Conservation (phyloP, 2,113 vertebrate species). For the Chamaea fasciata region DNA sequence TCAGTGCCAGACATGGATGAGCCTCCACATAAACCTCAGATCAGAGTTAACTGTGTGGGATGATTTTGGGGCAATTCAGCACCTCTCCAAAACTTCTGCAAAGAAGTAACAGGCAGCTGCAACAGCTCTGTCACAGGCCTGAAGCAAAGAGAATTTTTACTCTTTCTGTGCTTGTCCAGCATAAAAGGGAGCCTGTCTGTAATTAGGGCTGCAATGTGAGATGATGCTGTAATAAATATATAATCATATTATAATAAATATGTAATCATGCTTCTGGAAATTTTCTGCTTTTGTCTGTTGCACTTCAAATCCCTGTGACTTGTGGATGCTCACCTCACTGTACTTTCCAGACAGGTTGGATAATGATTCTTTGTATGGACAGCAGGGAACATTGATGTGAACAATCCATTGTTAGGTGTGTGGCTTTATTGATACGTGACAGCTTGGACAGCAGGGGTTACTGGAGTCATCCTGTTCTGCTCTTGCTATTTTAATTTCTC, state of each 20-base stretch:
- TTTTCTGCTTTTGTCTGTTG: not conserved
- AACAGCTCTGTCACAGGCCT: not conserved
- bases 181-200: not conserved
- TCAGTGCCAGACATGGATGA: not conserved
- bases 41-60: not conserved
- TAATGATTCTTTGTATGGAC: not conserved
- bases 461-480: not conserved
- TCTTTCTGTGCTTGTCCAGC: not conserved
- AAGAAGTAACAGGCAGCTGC: not conserved
- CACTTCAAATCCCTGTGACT: not conserved
- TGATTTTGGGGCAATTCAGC: not conserved
- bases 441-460: constrained; percentile 38
- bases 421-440: not conserved
- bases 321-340: not conserved
- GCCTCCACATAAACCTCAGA: not conserved
- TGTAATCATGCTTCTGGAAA: not conserved
- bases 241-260: not conserved
- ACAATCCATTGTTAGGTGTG: not conserved
- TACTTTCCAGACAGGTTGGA: not conserved
- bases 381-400: not conserved
- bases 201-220: not conserved
- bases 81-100: not conserved
- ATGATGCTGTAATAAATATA: not conserved
- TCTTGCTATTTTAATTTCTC: constrained; percentile 35
- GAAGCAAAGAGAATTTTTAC: not conserved